Conservation (phyloP, 1,140 invertebrate species). For the Sarcophaga bullata region DNA sequence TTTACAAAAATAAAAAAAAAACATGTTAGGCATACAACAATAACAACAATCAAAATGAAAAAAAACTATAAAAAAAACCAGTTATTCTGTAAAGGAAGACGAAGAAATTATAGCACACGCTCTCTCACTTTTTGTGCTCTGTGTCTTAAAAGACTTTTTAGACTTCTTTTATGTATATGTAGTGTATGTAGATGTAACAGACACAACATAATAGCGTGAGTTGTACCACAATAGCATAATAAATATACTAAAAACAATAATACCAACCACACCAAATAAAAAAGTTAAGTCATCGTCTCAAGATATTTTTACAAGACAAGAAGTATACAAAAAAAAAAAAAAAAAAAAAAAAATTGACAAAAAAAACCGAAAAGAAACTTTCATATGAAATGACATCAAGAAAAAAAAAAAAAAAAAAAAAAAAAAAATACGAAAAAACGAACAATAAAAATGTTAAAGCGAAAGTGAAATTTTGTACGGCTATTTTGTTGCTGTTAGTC, state of each 20-base stretch:
- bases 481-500: neutral
- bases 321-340: neutral
- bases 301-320: conserved; percentile 10
- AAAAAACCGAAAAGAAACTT: neutral
- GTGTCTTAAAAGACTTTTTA: too few relatives aligned
- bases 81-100: neutral
- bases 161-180: neutral
- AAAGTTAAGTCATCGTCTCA: conserved; percentile 19
- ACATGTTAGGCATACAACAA: neutral
- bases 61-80: neutral
- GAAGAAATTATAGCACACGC: conserved; percentile 15
- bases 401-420: neutral
- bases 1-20: neutral
- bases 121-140: too few relatives aligned
- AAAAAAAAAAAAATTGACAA: too few relatives aligned
- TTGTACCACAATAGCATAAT: neutral
- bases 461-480: conserved; percentile 63
- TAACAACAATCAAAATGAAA: neutral
- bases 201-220: conserved; percentile 20
- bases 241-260: neutral
- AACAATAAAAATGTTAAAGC: conserved; percentile 50
- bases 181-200: neutral
- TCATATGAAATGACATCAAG: neutral
- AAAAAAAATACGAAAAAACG: conserved; percentile 13
- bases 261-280: neutral